Evolutionary conservation across 1,140 invertebrate genomes (phyloP).

Genomic region (Drosophila serrata): DNA sequence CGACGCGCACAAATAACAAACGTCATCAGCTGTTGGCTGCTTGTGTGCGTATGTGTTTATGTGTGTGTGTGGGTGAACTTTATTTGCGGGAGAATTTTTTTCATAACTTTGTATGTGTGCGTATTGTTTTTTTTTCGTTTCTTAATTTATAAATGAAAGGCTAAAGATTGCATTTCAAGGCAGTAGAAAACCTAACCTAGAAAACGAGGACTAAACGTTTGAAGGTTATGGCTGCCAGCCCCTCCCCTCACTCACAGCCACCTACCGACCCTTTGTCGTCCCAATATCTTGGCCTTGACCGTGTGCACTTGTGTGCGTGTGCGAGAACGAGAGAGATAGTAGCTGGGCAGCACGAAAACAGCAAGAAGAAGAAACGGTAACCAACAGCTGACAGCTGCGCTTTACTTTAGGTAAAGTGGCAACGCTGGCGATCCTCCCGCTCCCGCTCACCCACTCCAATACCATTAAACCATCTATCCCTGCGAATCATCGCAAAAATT

Average conservation of each 20-base stretch:
- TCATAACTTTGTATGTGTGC: conserved; percentile 13
- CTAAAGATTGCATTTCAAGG: conserved; percentile 32
- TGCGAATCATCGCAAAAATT: conserved; percentile 9
- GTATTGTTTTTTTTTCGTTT: conserved; percentile 21
- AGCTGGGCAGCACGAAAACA: not conserved
- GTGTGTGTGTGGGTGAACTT: conserved; percentile 20
- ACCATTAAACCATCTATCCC: conserved; percentile 9
- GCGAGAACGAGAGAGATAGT: conserved; percentile 35
- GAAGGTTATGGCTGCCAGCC: conserved; percentile 67
- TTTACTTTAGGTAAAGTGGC: conserved; percentile 65
- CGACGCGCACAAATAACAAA: conserved; percentile 75
- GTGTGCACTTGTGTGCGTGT: conserved; percentile 50
- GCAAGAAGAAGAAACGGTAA: conserved; percentile 53
- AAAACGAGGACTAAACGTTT: conserved; percentile 61
- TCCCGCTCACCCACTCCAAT: not conserved
- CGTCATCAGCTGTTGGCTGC: conserved; percentile 78
- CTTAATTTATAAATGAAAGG: conserved; percentile 16
- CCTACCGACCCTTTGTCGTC: conserved; percentile 12
- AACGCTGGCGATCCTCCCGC: conserved; percentile 50
- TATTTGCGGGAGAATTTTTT: conserved; percentile 12
- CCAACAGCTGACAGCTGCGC: conserved; percentile 78
- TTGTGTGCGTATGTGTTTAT: conserved; percentile 26
- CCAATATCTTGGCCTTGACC: conserved; percentile 72
- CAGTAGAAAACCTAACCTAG: conserved; percentile 63
- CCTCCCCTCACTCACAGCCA: conserved; percentile 13